A percentile compares a stretch with the other conserved stretches of the same genome.
phyloP scores from a whole-genome alignment of 2,888 invertebrate genomes.

The Bugulina stolonifera region DNA sequence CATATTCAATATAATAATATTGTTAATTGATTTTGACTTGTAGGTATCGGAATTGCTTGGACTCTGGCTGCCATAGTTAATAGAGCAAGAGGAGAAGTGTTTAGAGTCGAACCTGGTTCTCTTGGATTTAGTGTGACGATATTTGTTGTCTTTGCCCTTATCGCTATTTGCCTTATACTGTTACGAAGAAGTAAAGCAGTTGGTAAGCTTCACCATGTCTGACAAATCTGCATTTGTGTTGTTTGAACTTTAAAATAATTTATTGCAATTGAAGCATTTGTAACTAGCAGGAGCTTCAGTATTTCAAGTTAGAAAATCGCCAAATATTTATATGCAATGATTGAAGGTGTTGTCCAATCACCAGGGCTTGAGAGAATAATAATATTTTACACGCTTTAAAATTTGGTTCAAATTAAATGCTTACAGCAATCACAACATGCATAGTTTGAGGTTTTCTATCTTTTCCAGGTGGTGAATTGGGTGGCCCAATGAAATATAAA shows the following conservation, averaged over 20 bases:
- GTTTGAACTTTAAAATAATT: too few species aligned
- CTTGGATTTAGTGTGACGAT: constrained; percentile 95
- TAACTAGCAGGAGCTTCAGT: too few species aligned
- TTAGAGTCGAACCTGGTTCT: constrained; percentile 64
- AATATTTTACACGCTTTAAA: too few species aligned
- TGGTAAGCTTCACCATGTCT: constrained; percentile 34
- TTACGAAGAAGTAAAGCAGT: constrained; percentile 69
- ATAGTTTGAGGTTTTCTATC: too few species aligned
- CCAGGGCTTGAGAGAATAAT: too few species aligned
- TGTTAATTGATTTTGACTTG: background rate
- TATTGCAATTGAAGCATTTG: too few species aligned
- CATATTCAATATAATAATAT: background rate
- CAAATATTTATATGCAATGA: too few species aligned
- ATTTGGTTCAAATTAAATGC: too few species aligned
- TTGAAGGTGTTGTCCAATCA: too few species aligned
- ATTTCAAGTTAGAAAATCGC: too few species aligned
- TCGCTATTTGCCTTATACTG: constrained; percentile 76
- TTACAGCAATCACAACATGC: too few species aligned
- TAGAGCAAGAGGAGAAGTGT: constrained; percentile 56
- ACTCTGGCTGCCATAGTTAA: constrained; percentile 92
- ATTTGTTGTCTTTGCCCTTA: constrained; percentile 80
- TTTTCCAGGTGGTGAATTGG: constrained; percentile 72
- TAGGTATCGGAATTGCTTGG: constrained; percentile 93
- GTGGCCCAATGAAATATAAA: constrained; percentile 75
- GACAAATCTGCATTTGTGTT: too few species aligned